Evolutionary conservation across 2,113 vertebrate species (phyloP).

Genomic region (Carollia perspicillata): DNA sequence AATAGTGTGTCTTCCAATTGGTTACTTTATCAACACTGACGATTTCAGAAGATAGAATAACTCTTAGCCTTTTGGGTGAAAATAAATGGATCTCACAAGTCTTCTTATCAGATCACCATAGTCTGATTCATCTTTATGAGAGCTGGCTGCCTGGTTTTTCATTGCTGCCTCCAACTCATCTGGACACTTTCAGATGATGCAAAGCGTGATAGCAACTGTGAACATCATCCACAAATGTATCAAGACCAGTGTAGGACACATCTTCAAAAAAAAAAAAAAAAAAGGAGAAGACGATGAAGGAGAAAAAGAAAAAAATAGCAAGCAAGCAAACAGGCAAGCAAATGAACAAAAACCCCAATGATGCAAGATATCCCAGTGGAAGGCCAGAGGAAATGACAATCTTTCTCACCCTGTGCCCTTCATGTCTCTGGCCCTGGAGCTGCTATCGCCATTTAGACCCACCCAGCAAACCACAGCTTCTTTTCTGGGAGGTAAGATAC

Average conservation of each 20-base stretch:
- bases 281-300: too few relatives aligned
- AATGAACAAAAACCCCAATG: neutral
- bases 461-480: neutral
- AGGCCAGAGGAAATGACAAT: neutral
- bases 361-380: neutral
- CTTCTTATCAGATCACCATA: conserved; percentile 79
- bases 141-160: conserved; percentile 28
- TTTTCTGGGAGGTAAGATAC: neutral
- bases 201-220: neutral
- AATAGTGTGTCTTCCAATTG: conserved; percentile 71
- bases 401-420: neutral
- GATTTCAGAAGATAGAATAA: conserved; percentile 81
- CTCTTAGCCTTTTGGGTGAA: conserved; percentile 71
- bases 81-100: conserved; percentile 72
- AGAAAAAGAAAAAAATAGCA: neutral
- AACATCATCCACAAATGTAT: neutral
- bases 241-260: neutral
- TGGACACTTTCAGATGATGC: conserved; percentile 41
- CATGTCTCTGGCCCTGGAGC: neutral
- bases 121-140: conserved; percentile 76
- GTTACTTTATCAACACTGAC: conserved; percentile 83
- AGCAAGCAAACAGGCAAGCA: neutral
- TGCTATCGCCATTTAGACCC: neutral
- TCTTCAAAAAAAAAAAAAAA: neutral
- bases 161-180: conserved; percentile 36